A percentile compares a stretch with the other conserved stretches of the same genome.
Conservation (phyloP, 1,140 invertebrate species). For the Ooceraea biroi region DNA sequence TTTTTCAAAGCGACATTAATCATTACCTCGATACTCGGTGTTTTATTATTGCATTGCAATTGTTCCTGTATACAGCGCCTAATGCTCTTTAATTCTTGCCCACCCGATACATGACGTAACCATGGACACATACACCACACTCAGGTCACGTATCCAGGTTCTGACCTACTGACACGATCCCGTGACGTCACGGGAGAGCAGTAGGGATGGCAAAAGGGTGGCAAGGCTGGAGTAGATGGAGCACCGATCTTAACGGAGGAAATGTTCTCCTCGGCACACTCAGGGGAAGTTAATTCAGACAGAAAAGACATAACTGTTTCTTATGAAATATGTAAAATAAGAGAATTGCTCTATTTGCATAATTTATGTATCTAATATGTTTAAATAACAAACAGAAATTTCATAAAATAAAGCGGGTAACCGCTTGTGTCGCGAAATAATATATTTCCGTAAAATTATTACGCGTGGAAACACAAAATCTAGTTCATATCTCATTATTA, state of each 20-base stretch:
- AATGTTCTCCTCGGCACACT: slow-evolving; percentile 12
- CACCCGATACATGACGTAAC: slow-evolving; percentile 61
- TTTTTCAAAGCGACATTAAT: slow-evolving; percentile 11
- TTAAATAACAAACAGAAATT: not conserved
- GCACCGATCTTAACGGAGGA: slow-evolving; percentile 39
- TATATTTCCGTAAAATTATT: not conserved
- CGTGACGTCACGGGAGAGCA: slow-evolving; percentile 80
- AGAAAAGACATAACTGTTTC: not conserved
- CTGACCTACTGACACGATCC: slow-evolving; percentile 81
- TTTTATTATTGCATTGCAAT: not conserved
- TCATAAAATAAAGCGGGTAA: too few relatives aligned
- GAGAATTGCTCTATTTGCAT: not conserved
- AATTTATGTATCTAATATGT: not conserved
- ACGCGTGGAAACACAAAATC: not conserved
- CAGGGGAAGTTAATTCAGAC: slow-evolving; percentile 13
- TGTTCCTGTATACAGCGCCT: not conserved
- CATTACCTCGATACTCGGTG: not conserved
- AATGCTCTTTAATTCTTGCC: slow-evolving; percentile 48
- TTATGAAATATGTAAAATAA: not conserved
- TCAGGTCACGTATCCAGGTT: slow-evolving; percentile 77
- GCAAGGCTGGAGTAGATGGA: slow-evolving; percentile 28
- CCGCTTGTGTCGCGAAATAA: too few relatives aligned
- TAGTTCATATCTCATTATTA: not conserved
- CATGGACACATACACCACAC: slow-evolving; percentile 30
- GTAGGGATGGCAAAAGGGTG: slow-evolving; percentile 60